These are phyloP conservation scores for Phasianus colchicus DNA, from an alignment of 2,113 vertebrate genomes.

Conservation along the genomic window DNA sequence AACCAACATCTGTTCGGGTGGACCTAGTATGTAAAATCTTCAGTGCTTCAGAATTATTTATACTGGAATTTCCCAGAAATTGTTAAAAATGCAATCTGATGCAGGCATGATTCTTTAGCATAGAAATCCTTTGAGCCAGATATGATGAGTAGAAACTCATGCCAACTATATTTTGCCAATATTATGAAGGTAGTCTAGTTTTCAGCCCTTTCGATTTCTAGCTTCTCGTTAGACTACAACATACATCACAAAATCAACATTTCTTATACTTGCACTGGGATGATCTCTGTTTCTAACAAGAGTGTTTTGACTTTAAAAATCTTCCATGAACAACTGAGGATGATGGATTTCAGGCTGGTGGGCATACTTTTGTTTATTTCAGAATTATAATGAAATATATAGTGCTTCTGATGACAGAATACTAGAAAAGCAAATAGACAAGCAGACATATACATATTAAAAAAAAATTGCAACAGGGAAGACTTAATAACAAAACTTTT, in stretches of 20 bases:
- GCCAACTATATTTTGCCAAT: neutral
- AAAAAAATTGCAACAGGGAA: neutral
- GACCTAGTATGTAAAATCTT: conserved; percentile 61
- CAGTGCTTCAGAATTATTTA: conserved; percentile 30
- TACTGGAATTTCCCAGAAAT: conserved; percentile 36
- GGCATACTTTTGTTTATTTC: neutral
- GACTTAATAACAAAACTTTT: neutral
- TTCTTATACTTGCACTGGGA: neutral
- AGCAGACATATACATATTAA: neutral
- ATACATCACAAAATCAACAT: neutral
- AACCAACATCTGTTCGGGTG: conserved; percentile 59
- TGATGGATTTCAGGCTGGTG: neutral
- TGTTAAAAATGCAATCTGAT: conserved; percentile 21
- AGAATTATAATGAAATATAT: neutral
- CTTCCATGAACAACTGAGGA: neutral
- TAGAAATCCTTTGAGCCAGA: conserved; percentile 11
- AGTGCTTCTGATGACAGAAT: neutral
- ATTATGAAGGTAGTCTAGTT: neutral
- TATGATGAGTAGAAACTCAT: neutral
- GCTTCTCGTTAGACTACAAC: neutral
- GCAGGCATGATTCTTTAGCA: neutral
- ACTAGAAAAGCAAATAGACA: neutral
- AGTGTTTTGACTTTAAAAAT: neutral
- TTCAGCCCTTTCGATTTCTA: conserved; percentile 16
- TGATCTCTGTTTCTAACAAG: neutral